A percentile compares a stretch with the other conserved stretches of the same genome.
phyloP scores from a whole-genome alignment of 2,888 invertebrate species.

The Horisme vitalbata region DNA sequence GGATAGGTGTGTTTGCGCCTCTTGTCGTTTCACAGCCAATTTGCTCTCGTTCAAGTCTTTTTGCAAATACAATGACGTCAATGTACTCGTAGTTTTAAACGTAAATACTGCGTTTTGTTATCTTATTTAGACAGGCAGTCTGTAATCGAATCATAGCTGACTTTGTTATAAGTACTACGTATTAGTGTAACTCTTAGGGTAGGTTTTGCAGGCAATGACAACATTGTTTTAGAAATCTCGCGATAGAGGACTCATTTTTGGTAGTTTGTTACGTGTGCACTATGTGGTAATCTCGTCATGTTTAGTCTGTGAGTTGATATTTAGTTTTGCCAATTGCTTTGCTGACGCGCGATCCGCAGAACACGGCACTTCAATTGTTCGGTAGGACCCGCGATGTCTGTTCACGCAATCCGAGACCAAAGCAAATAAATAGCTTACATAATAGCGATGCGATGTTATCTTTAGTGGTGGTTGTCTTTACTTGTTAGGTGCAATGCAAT shows the following conservation, averaged over 20 bases:
- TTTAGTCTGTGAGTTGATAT: slow-evolving; percentile 48
- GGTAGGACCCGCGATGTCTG: slow-evolving; percentile 51
- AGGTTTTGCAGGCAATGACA: too few species aligned
- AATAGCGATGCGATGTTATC: slow-evolving; percentile 29
- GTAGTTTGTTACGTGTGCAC: slow-evolving; percentile 4
- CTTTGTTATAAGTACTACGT: too few species aligned
- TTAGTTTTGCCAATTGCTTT: slow-evolving; percentile 45
- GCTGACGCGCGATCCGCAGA: slow-evolving; percentile 46
- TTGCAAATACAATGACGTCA: slow-evolving; percentile 25
- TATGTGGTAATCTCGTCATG: slow-evolving; percentile 32
- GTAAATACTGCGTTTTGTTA: too few species aligned
- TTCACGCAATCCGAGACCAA: slow-evolving; percentile 37
- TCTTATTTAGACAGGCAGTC: too few species aligned
- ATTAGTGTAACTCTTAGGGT: too few species aligned
- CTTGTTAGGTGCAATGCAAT: slow-evolving; percentile 33
- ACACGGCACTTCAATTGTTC: slow-evolving; percentile 35
- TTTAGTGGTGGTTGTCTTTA: slow-evolving; percentile 28
- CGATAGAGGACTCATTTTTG: too few species aligned
- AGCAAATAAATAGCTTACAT: slow-evolving; percentile 36
- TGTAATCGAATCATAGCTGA: too few species aligned
- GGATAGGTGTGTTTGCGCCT: slow-evolving; percentile 45
- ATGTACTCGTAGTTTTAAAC: slow-evolving; percentile 1
- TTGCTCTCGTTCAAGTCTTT: slow-evolving; percentile 35
- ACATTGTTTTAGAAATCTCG: too few species aligned
- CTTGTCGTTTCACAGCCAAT: slow-evolving; percentile 38